A percentile compares a stretch with the other conserved stretches of the same genome.
These are phyloP conservation scores for Passerculus sandwichensis DNA, from an alignment of 2,797 vertebrate species.

Conservation along the genomic window DNA sequence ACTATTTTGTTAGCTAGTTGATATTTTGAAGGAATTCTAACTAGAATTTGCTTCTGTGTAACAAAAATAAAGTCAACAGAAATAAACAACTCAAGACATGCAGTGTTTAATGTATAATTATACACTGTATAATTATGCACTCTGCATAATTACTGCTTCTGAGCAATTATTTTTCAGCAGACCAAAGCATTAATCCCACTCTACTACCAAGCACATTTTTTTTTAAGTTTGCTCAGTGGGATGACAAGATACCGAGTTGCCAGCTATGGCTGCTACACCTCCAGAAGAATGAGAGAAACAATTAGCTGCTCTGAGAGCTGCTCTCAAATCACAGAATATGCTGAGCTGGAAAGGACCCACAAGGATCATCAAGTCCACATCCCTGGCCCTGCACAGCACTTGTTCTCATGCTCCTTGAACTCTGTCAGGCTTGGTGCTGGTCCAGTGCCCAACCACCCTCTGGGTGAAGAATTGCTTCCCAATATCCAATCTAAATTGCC, in stretches of 20 bases:
- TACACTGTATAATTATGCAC: neutral
- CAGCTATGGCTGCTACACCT: rapidly evolving
- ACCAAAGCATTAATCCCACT: neutral
- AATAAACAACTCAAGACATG: neutral
- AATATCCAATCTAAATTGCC: neutral
- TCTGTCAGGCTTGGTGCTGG: neutral
- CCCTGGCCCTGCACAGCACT: neutral
- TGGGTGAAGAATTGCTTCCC: neutral
- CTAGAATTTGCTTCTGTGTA: neutral
- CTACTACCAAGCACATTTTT: neutral
- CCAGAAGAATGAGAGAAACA: neutral
- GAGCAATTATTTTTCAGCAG: neutral
- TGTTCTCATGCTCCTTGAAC: neutral
- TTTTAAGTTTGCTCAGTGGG: neutral
- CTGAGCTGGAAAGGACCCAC: neutral
- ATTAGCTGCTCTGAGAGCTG: neutral
- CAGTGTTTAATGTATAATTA: neutral
- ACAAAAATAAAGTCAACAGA: neutral
- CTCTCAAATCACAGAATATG: neutral
- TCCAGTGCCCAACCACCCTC: neutral
- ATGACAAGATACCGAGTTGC: neutral
- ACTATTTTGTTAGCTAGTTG: neutral
- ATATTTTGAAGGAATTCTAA: neutral
- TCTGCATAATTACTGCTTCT: neutral
- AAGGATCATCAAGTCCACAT: neutral